These are phyloP conservation scores for Nomada goodeniana DNA, from an alignment of 2,888 invertebrate genomes.

Conservation along the genomic window DNA sequence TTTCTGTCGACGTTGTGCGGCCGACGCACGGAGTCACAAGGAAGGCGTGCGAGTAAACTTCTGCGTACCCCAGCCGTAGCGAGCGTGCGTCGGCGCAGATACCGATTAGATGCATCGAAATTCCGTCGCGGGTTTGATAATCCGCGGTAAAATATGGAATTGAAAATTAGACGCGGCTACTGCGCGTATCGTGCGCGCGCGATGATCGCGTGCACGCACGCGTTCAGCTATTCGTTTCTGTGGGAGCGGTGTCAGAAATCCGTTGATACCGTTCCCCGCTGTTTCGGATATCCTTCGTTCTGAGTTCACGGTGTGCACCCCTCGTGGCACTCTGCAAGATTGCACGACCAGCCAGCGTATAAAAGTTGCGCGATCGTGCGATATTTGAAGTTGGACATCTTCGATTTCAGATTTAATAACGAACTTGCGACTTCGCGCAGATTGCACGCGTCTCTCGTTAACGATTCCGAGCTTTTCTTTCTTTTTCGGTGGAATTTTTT, in stretches of 20 bases:
- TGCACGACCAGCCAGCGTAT: neutral
- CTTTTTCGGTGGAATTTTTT: neutral
- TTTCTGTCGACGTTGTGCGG: constrained; percentile 31
- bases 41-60: constrained; percentile 10
- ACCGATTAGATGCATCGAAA: constrained; percentile 56
- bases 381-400: neutral
- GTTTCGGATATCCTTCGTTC: constrained; percentile 37
- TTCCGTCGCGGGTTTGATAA: constrained; percentile 35
- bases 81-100: constrained; percentile 41
- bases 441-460: neutral
- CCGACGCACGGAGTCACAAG: neutral
- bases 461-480: neutral
- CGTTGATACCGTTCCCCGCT: constrained; percentile 24
- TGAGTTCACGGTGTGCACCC: neutral
- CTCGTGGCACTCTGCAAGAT: neutral
- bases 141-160: constrained; percentile 48
- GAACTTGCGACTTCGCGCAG: neutral
- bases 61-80: constrained; percentile 3
- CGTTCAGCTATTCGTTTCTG: neutral
- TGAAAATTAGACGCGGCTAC: constrained; percentile 45
- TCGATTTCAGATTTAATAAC: neutral
- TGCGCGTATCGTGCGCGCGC: constrained; percentile 8
- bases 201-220: constrained; percentile 46
- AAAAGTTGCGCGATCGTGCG: neutral
- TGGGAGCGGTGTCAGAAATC: constrained; percentile 16